Base-by-base conservation (phyloP, 2,113 vertebrate species). In the Syngnathus floridae region DNA sequence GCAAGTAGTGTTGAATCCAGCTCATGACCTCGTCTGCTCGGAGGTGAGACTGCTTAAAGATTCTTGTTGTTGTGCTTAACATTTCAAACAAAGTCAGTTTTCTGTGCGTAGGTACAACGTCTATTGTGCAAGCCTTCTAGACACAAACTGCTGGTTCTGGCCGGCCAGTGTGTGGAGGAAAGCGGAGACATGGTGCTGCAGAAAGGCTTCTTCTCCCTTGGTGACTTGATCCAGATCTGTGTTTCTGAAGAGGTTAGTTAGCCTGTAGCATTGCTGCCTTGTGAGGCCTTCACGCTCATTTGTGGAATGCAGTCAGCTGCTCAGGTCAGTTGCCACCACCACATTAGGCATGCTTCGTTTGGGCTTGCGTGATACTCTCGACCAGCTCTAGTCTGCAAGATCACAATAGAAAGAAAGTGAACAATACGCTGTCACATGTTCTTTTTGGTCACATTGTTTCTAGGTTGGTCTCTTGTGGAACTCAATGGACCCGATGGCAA, bases 71-170 rank as follows among this genome's bases (percentile, higher is more conserved):
- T 9, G 48, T 8, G 35, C 56, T 10, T 7, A 10, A n/a, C 16
- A 41, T 11, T 51, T 48, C 9, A 31, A 31, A 31, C 26, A 31
- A 31, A 31, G 26, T 31, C 38, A 45, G 19, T 71, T 14, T 41
- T 6, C 46, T 31, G n/a, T 17, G 19, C 8, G 45, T 45, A 99
- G 96, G 91, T 99, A 26, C 90, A 92, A 11, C 92, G 90, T 52
- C 91, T 99, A 8, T 62, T 99, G 64, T 91, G 92, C 0, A 90
- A 92, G 1, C 73, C 87, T 0, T 93, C 95, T 0, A 86, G 82
- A 45, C 91, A 95, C 81, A 99, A 99, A 67, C 90, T 99, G 75
- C 74, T 99, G 84, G 89, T 98, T 70, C 90, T 98, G 0, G 91
- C 92, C 0, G 95, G 96, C 46, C 94, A 93, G 67, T 94, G 91